These are phyloP conservation scores for Mixornis gularis DNA, from an alignment of 2,113 vertebrate species.

Conservation along the genomic window DNA sequence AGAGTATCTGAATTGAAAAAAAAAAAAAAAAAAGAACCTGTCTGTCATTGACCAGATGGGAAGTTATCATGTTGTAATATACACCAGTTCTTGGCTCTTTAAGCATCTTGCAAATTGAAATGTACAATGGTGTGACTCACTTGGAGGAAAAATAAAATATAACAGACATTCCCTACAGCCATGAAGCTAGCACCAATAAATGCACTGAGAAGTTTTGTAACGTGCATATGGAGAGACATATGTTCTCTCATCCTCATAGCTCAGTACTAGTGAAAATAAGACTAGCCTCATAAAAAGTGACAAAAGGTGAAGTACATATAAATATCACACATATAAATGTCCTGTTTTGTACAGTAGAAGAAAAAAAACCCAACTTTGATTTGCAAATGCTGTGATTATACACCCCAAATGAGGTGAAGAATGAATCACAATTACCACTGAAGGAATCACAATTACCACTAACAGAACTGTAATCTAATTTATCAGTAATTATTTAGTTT, in stretches of 20 bases:
- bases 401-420: not conserved
- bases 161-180: constrained; percentile 75
- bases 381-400: not conserved
- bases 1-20: constrained; percentile 66
- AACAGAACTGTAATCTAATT: not conserved
- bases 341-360: constrained; percentile 48
- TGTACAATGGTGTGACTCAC: constrained; percentile 76
- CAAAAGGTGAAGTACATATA: constrained; percentile 68
- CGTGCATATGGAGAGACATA: constrained; percentile 78
- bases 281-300: constrained; percentile 66
- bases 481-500: not conserved
- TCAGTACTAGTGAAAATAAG: constrained; percentile 69
- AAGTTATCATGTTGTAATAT: constrained; percentile 68
- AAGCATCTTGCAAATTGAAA: constrained; percentile 71
- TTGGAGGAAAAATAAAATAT: constrained; percentile 73
- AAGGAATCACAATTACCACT: not conserved
- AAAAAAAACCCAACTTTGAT: not conserved
- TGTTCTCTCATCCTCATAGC: constrained; percentile 71
- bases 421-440: not conserved
- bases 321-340: constrained; percentile 59
- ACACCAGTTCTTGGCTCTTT: constrained; percentile 68
- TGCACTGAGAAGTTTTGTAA: constrained; percentile 67
- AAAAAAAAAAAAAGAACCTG: not conserved
- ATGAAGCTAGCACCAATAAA: constrained; percentile 70
- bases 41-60: constrained; percentile 71